Evolutionary conservation across 2,888 invertebrate species (phyloP), one percentile per base, ranked within the genome.

Genomic region (Diarsia dahlii): DNA sequence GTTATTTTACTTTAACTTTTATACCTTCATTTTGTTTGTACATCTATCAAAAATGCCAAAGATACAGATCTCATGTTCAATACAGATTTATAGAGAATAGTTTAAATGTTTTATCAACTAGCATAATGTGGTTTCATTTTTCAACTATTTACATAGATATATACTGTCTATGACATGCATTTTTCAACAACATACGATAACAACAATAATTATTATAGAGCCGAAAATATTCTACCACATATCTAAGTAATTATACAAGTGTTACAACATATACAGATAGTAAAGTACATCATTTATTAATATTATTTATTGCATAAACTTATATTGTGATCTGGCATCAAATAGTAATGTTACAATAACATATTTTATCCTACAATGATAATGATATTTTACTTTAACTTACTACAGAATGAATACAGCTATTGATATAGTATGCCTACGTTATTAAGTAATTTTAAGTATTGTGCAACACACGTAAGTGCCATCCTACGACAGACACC

Each of bases 221-320:
- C 92, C 92, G 65, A 90, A 92, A 92, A 92, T 87, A 90, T 74
- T 82, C 89, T 89, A 90, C 85, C 76, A 84, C 86, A 87, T 89
- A 89, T 88, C 87, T 89, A 89, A 84, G 76, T 90, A 89, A 89
- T 89, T 90, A 91, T 90, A 91, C 90, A 91, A 91, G 91, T 91
- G 88, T 91, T 93, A 93, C 94, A 93, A 95, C 93, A 95, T 95
- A 94, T 95, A 95, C 95, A 95, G 92, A 95, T 90, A 93, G 87
- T 89, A 86, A 91, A 89, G 89, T 88, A 91, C 81, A 89, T 89
- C 87, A 88, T 89, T 88, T 80, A 88, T 90, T 90, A 88, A 88
- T 86, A 90, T 76, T 86, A 83, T 83, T 91, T 90, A 91, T 91
- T 90, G 90, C 89, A 85, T 88, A 82, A 87, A 80, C 87, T 85